Evolutionary conservation across 2,888 invertebrate genomes (phyloP).

Genomic region (Cryptocephalus moraei): DNA sequence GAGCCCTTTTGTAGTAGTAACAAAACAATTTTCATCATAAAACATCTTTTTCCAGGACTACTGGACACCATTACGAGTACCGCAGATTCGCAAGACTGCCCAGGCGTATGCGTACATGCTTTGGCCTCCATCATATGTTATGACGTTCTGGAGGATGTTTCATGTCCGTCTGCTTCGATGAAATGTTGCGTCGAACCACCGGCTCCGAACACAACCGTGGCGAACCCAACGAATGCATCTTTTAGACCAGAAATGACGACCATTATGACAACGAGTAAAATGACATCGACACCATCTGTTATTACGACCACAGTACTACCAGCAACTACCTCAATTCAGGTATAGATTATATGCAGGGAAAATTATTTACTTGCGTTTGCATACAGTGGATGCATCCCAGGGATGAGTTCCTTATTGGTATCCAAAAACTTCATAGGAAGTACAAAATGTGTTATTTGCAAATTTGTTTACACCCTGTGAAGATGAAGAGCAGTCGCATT

Average conservation of each 20-base stretch:
- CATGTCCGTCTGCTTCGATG: constrained; percentile 72
- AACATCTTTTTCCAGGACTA: constrained; percentile 51
- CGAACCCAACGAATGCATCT: constrained; percentile 8
- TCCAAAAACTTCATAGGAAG: too few relatives aligned
- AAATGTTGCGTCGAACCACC: constrained; percentile 75
- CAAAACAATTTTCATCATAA: too few relatives aligned
- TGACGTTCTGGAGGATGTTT: constrained; percentile 72
- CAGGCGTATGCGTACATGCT: constrained; percentile 80
- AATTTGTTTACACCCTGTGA: too few relatives aligned
- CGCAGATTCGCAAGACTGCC: constrained; percentile 76
- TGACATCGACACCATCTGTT: constrained; percentile 21
- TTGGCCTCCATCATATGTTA: constrained; percentile 78
- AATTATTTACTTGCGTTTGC: neutral
- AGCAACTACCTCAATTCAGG: constrained; percentile 20
- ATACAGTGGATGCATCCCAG: too few relatives aligned
- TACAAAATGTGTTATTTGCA: too few relatives aligned
- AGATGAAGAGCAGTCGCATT: too few relatives aligned
- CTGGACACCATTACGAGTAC: constrained; percentile 78
- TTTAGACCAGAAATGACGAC: constrained; percentile 18
- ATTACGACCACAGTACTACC: constrained; percentile 19
- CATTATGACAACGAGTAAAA: constrained; percentile 25
- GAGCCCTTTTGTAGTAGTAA: too few relatives aligned
- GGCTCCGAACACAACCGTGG: constrained; percentile 43
- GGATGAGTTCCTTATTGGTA: too few relatives aligned
- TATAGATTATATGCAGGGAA: constrained; percentile 2